These are phyloP conservation scores for Hyla sarda DNA, from an alignment of 2,113 vertebrate genomes.

Conservation along the genomic window DNA sequence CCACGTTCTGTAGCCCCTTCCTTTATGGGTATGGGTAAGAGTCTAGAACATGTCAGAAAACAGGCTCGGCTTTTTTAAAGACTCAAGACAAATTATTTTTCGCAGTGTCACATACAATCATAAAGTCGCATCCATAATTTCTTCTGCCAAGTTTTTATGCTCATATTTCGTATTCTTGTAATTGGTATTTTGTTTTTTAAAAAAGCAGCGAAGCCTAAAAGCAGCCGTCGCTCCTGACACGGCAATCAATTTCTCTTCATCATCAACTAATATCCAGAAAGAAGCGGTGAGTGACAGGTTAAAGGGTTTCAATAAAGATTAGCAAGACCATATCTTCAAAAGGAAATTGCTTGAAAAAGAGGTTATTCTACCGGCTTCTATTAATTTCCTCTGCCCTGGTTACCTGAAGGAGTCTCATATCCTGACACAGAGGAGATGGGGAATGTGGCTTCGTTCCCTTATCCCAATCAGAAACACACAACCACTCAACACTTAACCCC, in stretches of 20 bases:
- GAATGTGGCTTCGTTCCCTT: slow-evolving; percentile 22
- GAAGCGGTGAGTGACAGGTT: slow-evolving; percentile 51
- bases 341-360: slow-evolving; percentile 59
- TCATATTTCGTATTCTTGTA: not conserved
- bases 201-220: not conserved
- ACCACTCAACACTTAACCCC: slow-evolving; percentile 55
- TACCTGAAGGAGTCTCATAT: slow-evolving; percentile 59
- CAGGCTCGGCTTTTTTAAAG: not conserved
- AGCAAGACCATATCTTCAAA: slow-evolving; percentile 54
- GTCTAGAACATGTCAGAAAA: not conserved
- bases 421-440: slow-evolving; percentile 46
- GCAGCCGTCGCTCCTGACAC: not conserved
- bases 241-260: slow-evolving; percentile 46
- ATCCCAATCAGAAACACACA: slow-evolving; percentile 57
- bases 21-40: not conserved
- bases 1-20: not conserved
- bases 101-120: not conserved
- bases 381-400: slow-evolving; percentile 58
- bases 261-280: slow-evolving; percentile 40
- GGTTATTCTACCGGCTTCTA: slow-evolving; percentile 55
- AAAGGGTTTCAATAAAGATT: slow-evolving; percentile 60
- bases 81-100: not conserved
- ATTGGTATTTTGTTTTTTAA: not conserved
- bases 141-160: not conserved
- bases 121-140: not conserved